Conservation (phyloP, 2,888 invertebrate species). For the Merodon equestris region DNA sequence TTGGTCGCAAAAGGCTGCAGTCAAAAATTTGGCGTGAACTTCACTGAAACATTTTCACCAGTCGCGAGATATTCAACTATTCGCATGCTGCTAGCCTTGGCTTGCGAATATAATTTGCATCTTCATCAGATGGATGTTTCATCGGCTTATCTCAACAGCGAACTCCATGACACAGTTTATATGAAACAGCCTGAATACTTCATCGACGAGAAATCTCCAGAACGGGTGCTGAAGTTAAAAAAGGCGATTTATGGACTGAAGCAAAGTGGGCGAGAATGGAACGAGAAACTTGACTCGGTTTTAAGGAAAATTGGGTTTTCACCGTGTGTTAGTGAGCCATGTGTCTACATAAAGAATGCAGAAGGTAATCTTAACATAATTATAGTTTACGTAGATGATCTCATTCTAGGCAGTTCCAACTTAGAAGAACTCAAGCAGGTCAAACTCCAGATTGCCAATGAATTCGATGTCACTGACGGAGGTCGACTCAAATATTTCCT, state of each 20-base stretch:
- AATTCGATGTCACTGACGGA: constrained; percentile 52
- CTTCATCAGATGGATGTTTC: constrained; percentile 69
- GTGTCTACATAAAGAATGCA: constrained; percentile 44
- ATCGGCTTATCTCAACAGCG: constrained; percentile 67
- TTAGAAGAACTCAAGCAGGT: constrained; percentile 42
- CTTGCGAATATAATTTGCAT: constrained; percentile 58
- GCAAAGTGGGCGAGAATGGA: constrained; percentile 70
- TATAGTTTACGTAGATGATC: constrained; percentile 67
- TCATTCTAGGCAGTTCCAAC: constrained; percentile 53
- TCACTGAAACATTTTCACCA: constrained; percentile 63
- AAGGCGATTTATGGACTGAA: constrained; percentile 70
- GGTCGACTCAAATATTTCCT: constrained; percentile 54
- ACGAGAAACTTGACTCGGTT: constrained; percentile 56
- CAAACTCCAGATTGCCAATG: constrained; percentile 37
- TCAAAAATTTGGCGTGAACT: constrained; percentile 60
- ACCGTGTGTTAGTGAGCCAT: constrained; percentile 58
- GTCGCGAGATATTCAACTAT: constrained; percentile 64
- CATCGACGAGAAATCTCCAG: constrained; percentile 32
- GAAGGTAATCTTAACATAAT: constrained; percentile 53
- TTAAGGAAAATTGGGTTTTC: constrained; percentile 56
- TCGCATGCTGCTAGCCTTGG: constrained; percentile 63
- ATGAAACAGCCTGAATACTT: constrained; percentile 65
- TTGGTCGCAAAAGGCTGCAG: constrained; percentile 62
- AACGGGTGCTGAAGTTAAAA: constrained; percentile 63
- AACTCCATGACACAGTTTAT: constrained; percentile 57